Evolutionary conservation across 2,797 vertebrate species (phyloP), one percentile per base, ranked within the genome.

Genomic region (Chiroxiphia lanceolata): DNA sequence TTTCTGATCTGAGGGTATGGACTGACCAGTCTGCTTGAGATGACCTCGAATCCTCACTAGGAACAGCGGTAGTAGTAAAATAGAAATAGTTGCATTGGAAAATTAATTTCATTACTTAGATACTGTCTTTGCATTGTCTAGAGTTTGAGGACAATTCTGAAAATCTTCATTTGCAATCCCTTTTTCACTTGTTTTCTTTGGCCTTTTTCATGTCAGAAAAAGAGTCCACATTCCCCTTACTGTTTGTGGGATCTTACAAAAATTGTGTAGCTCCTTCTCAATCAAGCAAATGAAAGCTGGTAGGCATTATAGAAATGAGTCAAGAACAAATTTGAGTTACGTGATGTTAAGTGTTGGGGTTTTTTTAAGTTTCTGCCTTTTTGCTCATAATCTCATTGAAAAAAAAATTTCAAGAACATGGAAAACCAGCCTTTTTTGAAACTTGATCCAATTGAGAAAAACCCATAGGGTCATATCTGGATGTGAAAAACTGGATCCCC

Each of bases 1-100:
- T 95, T 96, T 97, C 94, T 95, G 91, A 94, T 95, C 80, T 87
- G 93, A 82, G 93, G 94, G 83, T 90, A 93, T 93, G 68, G 95
- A 96, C 77, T 96, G 96, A 87, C 95, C 95, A 91, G 85, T 94
- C 90, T 94, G 90, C 64, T 91, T 84, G 70, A 84, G 60, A 57
- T 82, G 67, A 94, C 93, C 91, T 91, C 40, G 57, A 95, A 95
- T 96, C 45, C 77, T 95, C 93, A 90, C 56, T 88, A 94, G 91
- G 56, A 94, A 36, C 21, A 90, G 56, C 0, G 0, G 31, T n/a
- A 70, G 67, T 34, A 72, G 40, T 90, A 67, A 81, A 86, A 87
- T 21, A 87, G 89, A 92, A 94, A 91, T 63, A 89, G 36, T 84
- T 63, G 33, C 38, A 44, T 26, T 64, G 36, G 89, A 90, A 96